Percentiles rank a stretch among this genome's conserved stretches.
phyloP scores from a whole-genome alignment of 2,888 invertebrate species.

The Pollenia labialis region DNA sequence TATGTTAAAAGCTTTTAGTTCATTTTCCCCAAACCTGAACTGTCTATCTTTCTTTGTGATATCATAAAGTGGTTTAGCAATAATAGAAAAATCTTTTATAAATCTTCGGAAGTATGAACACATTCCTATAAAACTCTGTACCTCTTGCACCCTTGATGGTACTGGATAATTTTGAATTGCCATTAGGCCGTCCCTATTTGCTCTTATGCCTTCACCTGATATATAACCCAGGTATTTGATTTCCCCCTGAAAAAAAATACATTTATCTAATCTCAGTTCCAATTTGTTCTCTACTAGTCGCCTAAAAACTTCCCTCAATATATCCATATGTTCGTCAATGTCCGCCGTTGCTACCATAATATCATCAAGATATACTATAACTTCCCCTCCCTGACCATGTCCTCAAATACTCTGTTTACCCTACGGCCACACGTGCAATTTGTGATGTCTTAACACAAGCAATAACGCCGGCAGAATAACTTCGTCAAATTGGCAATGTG shows the following conservation, averaged over 20 bases:
- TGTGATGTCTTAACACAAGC: too few species aligned
- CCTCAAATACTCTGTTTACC: constrained; percentile 53
- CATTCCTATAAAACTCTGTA: constrained; percentile 56
- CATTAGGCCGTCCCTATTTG: constrained; percentile 2
- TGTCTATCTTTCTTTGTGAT: constrained; percentile 65
- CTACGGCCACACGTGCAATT: too few species aligned
- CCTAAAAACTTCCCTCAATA: constrained; percentile 65
- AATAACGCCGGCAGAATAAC: too few species aligned
- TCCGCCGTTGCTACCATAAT: constrained; percentile 59
- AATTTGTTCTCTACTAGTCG: constrained; percentile 51
- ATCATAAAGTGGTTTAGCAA: constrained; percentile 46
- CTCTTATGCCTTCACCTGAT: too few species aligned
- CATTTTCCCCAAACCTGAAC: constrained; percentile 58
- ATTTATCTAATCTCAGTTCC: constrained; percentile 19
- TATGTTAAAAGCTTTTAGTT: constrained; percentile 58
- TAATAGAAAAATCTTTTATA: constrained; percentile 49
- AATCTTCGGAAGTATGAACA: constrained; percentile 66
- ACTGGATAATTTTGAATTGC: constrained; percentile 37
- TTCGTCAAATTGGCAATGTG: too few species aligned
- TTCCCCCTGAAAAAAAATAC: too few species aligned
- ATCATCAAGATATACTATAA: constrained; percentile 40
- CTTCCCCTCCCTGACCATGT: constrained; percentile 51
- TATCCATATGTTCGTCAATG: constrained; percentile 55
- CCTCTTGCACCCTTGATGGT: constrained; percentile 28
- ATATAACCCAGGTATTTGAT: too few species aligned